Evolutionary conservation across 2,888 invertebrate genomes (phyloP).

Genomic region (Enchytraeus crypticus): DNA sequence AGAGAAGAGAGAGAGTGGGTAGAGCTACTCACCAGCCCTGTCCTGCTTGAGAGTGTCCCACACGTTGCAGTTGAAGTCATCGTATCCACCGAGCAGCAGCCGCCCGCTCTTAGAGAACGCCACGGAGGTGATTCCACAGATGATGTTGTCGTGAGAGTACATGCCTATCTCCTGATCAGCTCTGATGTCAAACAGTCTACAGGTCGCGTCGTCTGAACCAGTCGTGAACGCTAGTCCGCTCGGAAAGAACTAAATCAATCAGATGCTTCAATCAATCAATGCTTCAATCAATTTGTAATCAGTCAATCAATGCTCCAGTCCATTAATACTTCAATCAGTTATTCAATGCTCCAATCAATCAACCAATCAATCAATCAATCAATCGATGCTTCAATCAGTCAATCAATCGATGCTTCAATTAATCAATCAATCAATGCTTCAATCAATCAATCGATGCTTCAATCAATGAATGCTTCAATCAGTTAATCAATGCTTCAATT

Average conservation of each 20-base stretch:
- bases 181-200: constrained; percentile 97
- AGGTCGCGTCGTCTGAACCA: constrained; percentile 98
- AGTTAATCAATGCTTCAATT: too few relatives aligned
- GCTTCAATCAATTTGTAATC: neutral
- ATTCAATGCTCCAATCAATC: too few relatives aligned
- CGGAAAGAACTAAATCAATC: constrained; percentile 74
- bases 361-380: too few relatives aligned
- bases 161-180: constrained; percentile 99
- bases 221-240: constrained; percentile 98
- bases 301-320: too few relatives aligned
- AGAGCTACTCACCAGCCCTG: constrained; percentile 67
- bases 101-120: constrained; percentile 97
- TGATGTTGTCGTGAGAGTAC: constrained; percentile 99
- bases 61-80: constrained; percentile 99
- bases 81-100: constrained; percentile 92
- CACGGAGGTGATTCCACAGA: constrained; percentile 98
- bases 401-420: too few relatives aligned
- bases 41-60: constrained; percentile 99
- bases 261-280: neutral
- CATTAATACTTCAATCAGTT: too few relatives aligned
- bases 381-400: too few relatives aligned
- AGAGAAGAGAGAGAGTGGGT: too few relatives aligned
- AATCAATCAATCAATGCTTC: too few relatives aligned
- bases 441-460: too few relatives aligned
- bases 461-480: too few relatives aligned